phyloP scores from a whole-genome alignment of 2,888 invertebrate genomes.

The Eugnorisma glareosa region DNA sequence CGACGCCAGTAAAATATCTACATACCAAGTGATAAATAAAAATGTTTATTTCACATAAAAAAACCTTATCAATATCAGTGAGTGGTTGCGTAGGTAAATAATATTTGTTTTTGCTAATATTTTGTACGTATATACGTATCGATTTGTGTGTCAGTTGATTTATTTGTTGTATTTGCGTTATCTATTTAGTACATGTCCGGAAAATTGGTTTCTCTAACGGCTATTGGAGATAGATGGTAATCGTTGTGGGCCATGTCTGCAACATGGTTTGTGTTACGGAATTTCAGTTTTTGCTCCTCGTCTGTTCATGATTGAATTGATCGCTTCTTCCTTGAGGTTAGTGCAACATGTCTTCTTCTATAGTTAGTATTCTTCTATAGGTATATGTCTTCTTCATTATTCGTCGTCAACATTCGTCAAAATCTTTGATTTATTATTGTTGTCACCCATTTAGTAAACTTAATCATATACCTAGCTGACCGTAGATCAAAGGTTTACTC shows the following conservation, averaged over 20 bases:
- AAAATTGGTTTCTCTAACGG: background rate
- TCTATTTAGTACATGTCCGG: constrained; percentile 36
- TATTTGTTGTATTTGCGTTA: constrained; percentile 48
- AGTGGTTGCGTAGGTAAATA: constrained; percentile 62
- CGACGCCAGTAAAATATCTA: constrained; percentile 40
- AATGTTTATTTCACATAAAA: constrained; percentile 65
- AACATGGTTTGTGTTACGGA: too few species aligned
- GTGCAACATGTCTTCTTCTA: background rate
- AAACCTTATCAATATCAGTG: constrained; percentile 61
- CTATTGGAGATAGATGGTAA: constrained; percentile 5
- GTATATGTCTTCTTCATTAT: background rate
- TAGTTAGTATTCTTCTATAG: background rate
- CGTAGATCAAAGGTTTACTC: background rate
- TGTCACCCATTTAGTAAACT: background rate
- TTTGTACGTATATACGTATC: constrained; percentile 39
- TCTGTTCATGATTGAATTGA: background rate
- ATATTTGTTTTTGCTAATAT: constrained; percentile 62
- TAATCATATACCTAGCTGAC: background rate
- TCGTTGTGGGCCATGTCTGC: background rate
- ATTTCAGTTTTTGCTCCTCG: background rate
- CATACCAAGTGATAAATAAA: constrained; percentile 53
- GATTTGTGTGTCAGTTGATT: constrained; percentile 62
- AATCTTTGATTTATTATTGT: background rate
- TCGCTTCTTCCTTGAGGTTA: background rate
- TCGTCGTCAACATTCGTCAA: background rate